Percentiles rank a stretch among this genome's conserved stretches.
Conservation (phyloP, 2,113 vertebrate genomes). For the Crotophaga sulcirostris region DNA sequence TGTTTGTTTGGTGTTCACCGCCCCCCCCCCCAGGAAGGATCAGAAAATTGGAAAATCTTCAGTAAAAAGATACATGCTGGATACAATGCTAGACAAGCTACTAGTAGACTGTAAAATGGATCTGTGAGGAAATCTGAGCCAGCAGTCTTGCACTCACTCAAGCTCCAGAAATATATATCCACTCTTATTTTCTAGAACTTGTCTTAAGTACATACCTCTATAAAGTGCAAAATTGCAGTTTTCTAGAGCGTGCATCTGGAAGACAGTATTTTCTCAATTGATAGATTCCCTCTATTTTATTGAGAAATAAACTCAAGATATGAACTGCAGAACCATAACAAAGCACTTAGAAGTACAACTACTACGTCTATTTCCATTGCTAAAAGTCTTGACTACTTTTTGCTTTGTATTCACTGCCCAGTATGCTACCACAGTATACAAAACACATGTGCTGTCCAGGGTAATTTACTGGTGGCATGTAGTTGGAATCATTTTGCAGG, state of each 20-base stretch:
- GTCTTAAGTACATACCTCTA: background rate
- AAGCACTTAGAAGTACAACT: background rate
- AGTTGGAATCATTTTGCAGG: background rate
- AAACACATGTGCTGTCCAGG: constrained; percentile 36
- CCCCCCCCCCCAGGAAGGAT: no score
- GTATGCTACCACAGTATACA: background rate
- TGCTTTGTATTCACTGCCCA: background rate
- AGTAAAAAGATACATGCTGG: background rate
- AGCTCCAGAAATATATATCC: background rate
- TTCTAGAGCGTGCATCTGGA: background rate
- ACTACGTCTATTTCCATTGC: background rate
- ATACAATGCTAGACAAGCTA: background rate
- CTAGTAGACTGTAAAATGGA: background rate
- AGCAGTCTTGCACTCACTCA: background rate
- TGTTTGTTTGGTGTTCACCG: no score
- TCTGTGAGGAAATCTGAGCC: background rate
- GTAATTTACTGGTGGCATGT: constrained; percentile 7
- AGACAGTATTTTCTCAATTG: background rate
- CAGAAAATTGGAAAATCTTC: background rate
- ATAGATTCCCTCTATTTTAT: background rate
- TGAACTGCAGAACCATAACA: background rate
- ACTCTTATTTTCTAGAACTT: background rate
- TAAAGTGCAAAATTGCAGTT: background rate
- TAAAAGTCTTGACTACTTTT: background rate
- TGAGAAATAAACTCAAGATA: background rate